These are phyloP conservation scores for Nannobrachium achirus DNA, from an alignment of 2,113 vertebrate genomes.

Conservation along the genomic window DNA sequence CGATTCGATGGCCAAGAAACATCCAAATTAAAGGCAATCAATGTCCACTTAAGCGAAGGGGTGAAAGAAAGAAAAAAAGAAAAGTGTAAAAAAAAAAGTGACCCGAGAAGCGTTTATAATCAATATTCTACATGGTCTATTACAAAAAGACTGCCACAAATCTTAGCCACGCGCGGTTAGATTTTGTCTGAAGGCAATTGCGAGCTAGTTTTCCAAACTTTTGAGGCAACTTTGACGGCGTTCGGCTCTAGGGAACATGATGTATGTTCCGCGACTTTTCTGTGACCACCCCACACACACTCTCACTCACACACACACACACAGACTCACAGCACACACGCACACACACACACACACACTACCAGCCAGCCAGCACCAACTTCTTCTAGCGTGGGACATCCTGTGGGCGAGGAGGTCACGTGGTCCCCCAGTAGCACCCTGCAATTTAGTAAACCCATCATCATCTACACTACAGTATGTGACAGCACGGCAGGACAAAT, in stretches of 20 bases:
- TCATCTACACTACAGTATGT: too few relatives aligned
- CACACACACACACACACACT: too few relatives aligned
- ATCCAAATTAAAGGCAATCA: neutral
- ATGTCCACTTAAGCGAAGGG: neutral
- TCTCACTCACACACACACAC: neutral
- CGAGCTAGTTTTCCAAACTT: conserved; percentile 27
- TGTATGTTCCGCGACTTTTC: neutral
- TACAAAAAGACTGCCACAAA: too few relatives aligned
- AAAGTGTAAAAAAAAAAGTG: neutral
- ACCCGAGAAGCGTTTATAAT: neutral
- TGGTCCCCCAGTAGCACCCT: conserved; percentile 42
- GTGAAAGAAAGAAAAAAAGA: neutral
- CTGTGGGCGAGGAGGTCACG: conserved; percentile 64
- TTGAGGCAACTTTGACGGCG: conserved; percentile 34
- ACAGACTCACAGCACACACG: conserved; percentile 1
- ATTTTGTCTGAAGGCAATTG: too few relatives aligned
- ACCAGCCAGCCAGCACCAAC: conserved; percentile 11
- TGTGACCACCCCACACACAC: conserved; percentile 18
- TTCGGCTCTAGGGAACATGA: conserved; percentile 4
- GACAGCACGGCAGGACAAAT: too few relatives aligned
- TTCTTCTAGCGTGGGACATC: conserved; percentile 40
- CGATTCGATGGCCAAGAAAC: conserved; percentile 24
- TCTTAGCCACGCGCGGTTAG: too few relatives aligned
- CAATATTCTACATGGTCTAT: neutral
- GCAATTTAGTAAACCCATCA: conserved; percentile 14